A percentile compares a stretch with the other conserved stretches of the same genome.
Evolutionary conservation across 2,888 invertebrate genomes (phyloP).

Genomic region (Hypselothyrea guttata): DNA sequence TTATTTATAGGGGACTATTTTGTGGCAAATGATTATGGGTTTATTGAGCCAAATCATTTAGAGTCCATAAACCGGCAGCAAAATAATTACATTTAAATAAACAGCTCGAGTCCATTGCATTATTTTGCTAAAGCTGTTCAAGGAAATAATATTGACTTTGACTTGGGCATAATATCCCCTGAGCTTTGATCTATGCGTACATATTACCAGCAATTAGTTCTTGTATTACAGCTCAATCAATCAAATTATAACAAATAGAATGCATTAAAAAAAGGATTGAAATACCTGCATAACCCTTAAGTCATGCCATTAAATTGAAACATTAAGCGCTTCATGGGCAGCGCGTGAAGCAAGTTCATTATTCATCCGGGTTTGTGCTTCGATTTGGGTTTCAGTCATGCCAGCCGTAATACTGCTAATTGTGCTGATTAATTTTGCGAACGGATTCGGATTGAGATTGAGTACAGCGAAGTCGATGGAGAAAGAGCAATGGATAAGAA

Average conservation of each 20-base stretch:
- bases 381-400: conserved; percentile 38
- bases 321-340: conserved; percentile 30
- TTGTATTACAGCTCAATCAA: too few relatives aligned
- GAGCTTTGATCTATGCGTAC: too few relatives aligned
- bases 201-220: too few relatives aligned
- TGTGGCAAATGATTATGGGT: too few relatives aligned
- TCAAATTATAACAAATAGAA: neutral
- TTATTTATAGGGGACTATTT: too few relatives aligned
- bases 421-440: conserved; percentile 64
- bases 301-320: conserved; percentile 42
- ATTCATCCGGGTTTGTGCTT: conserved; percentile 25
- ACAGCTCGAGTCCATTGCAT: too few relatives aligned
- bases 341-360: conserved; percentile 24
- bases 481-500: neutral
- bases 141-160: too few relatives aligned
- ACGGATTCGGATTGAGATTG: conserved; percentile 40
- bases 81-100: too few relatives aligned
- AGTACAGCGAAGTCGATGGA: conserved; percentile 5
- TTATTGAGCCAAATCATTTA: too few relatives aligned
- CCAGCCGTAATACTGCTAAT: conserved; percentile 43
- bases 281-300: conserved; percentile 10
- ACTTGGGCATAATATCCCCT: too few relatives aligned
- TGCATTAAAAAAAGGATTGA: neutral
- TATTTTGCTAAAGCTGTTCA: too few relatives aligned
- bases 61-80: too few relatives aligned